Evolutionary conservation across 2,888 invertebrate genomes (phyloP).

Genomic region (Andrena dorsata): DNA sequence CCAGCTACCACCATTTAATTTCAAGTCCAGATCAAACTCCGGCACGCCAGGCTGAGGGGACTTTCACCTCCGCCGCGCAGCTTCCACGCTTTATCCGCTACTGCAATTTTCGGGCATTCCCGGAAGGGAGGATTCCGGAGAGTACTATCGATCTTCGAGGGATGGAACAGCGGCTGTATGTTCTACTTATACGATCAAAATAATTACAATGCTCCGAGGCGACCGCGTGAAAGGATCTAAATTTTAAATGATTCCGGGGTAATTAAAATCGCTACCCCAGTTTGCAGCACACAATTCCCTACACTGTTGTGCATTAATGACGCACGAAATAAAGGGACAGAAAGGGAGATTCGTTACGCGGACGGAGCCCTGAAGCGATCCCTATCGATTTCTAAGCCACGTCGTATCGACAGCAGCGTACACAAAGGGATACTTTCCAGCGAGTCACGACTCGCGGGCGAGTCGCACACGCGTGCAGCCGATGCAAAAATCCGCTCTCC

Average conservation of each 20-base stretch:
- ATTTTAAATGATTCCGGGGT: no score
- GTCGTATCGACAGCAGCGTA: not conserved
- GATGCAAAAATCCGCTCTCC: constrained; percentile 63
- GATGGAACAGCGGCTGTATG: no score
- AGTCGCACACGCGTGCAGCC: constrained; percentile 22
- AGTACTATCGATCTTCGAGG: no score
- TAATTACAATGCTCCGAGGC: no score
- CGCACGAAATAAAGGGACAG: not conserved
- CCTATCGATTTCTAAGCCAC: constrained; percentile 11
- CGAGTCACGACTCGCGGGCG: constrained; percentile 13
- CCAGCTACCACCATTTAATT: constrained; percentile 28
- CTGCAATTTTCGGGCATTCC: not conserved
- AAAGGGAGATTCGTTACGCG: not conserved
- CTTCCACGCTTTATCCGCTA: not conserved
- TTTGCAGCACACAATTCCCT: not conserved
- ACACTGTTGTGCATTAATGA: not conserved
- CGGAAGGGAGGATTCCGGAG: not conserved
- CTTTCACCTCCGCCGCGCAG: constrained; percentile 26
- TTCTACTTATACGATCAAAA: no score
- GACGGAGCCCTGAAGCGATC: constrained; percentile 25
- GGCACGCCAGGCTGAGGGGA: not conserved
- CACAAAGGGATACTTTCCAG: constrained; percentile 40
- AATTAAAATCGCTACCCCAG: no score
- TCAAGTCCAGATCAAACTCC: constrained; percentile 29
- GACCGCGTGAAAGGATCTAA: no score